Percentiles rank a stretch among this genome's conserved stretches.
These are phyloP conservation scores for Scomber japonicus DNA, from an alignment of 2,113 vertebrate species.

Conservation along the genomic window DNA sequence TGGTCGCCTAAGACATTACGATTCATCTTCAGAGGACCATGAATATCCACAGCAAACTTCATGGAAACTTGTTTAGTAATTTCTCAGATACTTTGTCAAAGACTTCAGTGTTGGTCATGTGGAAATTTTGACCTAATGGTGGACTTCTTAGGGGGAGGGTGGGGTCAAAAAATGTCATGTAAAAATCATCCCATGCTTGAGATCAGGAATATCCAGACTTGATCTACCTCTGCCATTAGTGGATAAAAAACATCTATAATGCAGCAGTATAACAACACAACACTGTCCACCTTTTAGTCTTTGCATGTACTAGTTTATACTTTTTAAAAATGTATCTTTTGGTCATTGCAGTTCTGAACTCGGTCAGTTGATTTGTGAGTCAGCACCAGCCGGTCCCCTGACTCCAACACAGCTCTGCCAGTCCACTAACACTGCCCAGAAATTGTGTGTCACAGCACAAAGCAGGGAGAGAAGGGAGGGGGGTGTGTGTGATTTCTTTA, in stretches of 20 bases:
- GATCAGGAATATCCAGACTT: not conserved
- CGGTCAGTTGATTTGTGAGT: constrained; percentile 14
- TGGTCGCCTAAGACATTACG: no score
- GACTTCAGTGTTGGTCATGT: no score
- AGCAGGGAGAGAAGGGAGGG: not conserved
- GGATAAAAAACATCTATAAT: not conserved
- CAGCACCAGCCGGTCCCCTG: constrained; percentile 38
- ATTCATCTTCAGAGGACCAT: not conserved
- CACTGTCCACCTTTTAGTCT: not conserved
- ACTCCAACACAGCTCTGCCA: constrained; percentile 31
- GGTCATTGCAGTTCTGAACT: not conserved
- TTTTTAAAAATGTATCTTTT: not conserved
- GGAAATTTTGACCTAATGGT: not conserved
- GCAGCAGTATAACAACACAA: not conserved
- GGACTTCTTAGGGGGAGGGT: no score
- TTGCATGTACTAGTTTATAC: not conserved
- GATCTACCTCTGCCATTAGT: not conserved
- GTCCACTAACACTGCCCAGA: constrained; percentile 50
- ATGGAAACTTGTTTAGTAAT: no score
- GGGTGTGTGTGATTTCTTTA: not conserved
- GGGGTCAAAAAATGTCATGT: not conserved
- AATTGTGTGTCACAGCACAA: constrained; percentile 34
- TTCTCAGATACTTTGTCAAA: not conserved
- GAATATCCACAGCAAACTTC: not conserved
- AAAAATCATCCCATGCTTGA: not conserved